Conservation (phyloP, 2,797 vertebrate species). For the Gadopsis bispinosus region DNA sequence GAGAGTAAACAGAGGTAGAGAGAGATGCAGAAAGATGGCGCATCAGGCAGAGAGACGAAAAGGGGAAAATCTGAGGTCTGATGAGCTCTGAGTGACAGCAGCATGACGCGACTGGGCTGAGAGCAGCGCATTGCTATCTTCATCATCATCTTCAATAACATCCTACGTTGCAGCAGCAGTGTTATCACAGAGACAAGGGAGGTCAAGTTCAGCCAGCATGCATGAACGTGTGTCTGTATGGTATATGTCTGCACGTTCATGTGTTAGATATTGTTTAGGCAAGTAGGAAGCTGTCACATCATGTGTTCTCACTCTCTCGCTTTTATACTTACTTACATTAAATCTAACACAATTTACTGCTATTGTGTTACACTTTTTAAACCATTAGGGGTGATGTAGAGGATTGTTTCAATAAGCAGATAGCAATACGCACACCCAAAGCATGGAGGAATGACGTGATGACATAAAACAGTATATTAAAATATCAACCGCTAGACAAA, state of each 20-base stretch:
- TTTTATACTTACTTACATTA: background rate
- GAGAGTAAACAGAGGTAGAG: constrained; percentile 71
- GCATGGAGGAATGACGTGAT: background rate
- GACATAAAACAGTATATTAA: background rate
- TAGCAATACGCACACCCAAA: background rate
- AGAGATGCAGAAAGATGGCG: constrained; percentile 49
- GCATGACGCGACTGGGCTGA: constrained; percentile 80
- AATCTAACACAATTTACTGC: background rate
- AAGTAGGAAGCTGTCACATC: constrained; percentile 10
- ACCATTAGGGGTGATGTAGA: background rate
- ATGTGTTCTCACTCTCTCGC: too few relatives aligned
- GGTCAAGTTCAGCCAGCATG: constrained; percentile 20
- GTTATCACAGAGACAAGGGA: constrained; percentile 19
- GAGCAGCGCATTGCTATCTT: constrained; percentile 43
- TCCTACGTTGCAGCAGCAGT: constrained; percentile 18
- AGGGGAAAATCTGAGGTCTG: constrained; percentile 42
- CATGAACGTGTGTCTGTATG: background rate
- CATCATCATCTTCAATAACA: constrained; percentile 46
- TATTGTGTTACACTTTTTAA: background rate
- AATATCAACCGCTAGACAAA: accelerated
- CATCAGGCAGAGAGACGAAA: constrained; percentile 31
- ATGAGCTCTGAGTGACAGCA: constrained; percentile 80
- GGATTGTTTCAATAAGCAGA: background rate
- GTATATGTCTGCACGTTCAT: background rate
- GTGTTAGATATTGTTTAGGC: background rate